Base-by-base conservation (phyloP, 1,140 invertebrate genomes). In the Magallana gigas region DNA sequence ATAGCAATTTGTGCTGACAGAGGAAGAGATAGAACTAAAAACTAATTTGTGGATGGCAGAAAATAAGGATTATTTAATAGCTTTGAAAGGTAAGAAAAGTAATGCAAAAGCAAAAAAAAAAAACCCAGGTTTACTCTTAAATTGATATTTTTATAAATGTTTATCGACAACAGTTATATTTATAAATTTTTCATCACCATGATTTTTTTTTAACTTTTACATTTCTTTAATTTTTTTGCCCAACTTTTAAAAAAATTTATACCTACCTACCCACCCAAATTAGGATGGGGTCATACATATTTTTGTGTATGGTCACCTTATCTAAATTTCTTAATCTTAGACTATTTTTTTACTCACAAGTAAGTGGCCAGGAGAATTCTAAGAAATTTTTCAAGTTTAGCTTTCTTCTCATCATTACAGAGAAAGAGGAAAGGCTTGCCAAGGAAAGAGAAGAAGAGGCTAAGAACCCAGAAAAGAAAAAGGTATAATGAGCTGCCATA, bases 1-100 rank as follows among this genome's bases (percentile, higher is more conserved):
- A n/a, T 58, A 84, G 57, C 88, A 95, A 82, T 97, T 98, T 91
- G 97, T 99, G 68, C 96, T 99, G 95, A 96, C 96, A 1, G 96
- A 97, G 36, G 96, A 96, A 87, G 98, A 99, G 95, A 96, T 97
- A 2, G 94, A 96, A 83, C 95, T 96, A 57, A 99, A 99, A 95
- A 96, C 97, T 8, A 95, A 95, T 83, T 94, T 98, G 85, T 99
- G 98, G 98, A 96, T 97, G 89, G 96, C 96, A 92, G 95, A 97
- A 0, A 98, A 99, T 94, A 97, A 97, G 36, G 96, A 96, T 62
- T 99, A 98, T 95, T 95, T 99, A 16, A 95, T 96, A 92, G 96
- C 97, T 92, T 96, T 97, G 94, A 97, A 98, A 96, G 96, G 97
- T 97, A 95, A 93, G 94, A 76, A 83, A 82, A 82, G 8, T 62